A percentile compares a stretch with the other conserved stretches of the same genome.
Conservation (phyloP, 2,797 vertebrate species). For the Heterohyrax brucei region DNA sequence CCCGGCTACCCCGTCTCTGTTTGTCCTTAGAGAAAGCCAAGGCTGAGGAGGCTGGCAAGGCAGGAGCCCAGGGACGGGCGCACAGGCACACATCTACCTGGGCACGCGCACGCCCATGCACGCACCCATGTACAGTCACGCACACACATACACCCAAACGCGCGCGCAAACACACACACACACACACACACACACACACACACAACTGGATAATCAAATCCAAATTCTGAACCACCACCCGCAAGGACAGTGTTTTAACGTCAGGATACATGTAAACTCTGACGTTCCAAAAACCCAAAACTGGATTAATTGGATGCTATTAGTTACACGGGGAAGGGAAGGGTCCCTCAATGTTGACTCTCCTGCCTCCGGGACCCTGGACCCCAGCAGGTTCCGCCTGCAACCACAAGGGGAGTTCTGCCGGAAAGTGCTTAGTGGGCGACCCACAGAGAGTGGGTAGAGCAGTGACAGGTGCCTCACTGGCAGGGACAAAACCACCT, state of each 20-base stretch:
- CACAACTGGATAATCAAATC: too few species aligned
- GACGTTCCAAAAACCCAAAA: background rate
- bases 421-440: background rate
- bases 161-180: too few species aligned
- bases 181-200: too few species aligned
- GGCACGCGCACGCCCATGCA: fast-evolving
- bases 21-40: background rate
- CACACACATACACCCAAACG: too few species aligned
- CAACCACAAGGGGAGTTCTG: fast-evolving
- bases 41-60: too few species aligned
- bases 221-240: fast-evolving
- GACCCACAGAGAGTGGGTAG: background rate
- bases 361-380: background rate
- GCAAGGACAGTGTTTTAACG: fast-evolving
- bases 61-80: background rate
- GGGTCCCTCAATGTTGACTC: background rate
- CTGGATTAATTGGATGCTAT: too few species aligned
- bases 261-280: background rate
- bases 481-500: background rate
- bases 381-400: fast-evolving
- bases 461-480: fast-evolving
- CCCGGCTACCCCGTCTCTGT: background rate
- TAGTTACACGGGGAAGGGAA: too few species aligned
- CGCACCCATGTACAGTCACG: too few species aligned
- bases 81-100: fast-evolving